These are phyloP conservation scores for Fratercula arctica DNA, from an alignment of 2,797 vertebrate genomes.

Conservation along the genomic window DNA sequence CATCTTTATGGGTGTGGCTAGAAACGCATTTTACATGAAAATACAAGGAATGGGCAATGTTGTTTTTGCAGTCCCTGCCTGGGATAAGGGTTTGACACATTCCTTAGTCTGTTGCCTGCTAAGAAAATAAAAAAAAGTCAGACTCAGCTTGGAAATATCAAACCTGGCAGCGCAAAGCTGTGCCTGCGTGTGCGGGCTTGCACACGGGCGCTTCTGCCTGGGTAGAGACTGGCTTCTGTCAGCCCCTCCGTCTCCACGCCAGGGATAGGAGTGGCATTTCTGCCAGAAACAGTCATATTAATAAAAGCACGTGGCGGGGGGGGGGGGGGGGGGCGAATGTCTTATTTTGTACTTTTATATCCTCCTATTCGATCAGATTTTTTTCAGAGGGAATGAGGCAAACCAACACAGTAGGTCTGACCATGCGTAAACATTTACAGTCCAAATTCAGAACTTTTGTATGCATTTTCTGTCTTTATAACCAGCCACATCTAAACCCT, in stretches of 20 bases:
- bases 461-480: neutral
- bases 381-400: neutral
- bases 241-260: neutral
- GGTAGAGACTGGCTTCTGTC: neutral
- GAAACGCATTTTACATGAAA: neutral
- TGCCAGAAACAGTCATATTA: neutral
- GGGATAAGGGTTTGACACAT: neutral
- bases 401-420: neutral
- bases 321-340: fast-evolving
- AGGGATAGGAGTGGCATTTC: neutral
- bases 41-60: neutral
- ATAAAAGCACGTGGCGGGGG: neutral
- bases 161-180: neutral
- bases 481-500: neutral
- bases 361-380: neutral
- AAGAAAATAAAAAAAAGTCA: neutral
- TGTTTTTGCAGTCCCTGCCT: neutral
- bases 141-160: neutral
- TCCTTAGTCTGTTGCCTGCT: neutral
- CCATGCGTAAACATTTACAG: neutral
- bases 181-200: conserved; percentile 19
- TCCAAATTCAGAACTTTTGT: neutral
- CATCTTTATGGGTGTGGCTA: neutral
- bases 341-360: neutral
- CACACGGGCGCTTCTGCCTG: neutral